These are phyloP conservation scores for Pseudomyrmex sp. DNA, from an alignment of 1,140 invertebrate genomes.

Conservation along the genomic window DNA sequence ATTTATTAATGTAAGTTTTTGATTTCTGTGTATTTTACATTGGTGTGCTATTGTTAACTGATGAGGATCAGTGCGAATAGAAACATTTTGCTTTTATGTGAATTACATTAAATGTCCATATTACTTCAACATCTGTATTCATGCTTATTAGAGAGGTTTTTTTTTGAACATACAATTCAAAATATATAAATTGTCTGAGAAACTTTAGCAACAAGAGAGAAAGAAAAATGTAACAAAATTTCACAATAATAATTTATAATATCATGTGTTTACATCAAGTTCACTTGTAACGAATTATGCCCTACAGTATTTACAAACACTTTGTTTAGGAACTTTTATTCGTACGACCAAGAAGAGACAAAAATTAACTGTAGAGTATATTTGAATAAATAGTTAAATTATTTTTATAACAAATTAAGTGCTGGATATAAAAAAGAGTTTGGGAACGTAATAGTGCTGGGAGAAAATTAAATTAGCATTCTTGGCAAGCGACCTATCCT, in stretches of 20 bases:
- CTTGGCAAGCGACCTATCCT: conserved; percentile 67
- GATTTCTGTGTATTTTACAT: no score
- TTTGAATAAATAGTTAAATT: conserved; percentile 31
- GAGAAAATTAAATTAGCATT: conserved; percentile 64
- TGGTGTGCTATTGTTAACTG: no score
- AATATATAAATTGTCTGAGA: background rate
- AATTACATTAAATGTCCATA: no score
- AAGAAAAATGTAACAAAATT: conserved; percentile 32
- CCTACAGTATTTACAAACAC: background rate
- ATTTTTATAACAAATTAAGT: conserved; percentile 50
- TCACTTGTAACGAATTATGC: background rate
- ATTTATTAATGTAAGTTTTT: no score
- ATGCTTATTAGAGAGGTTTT: no score
- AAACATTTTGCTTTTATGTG: no score
- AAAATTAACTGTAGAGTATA: conserved; percentile 14
- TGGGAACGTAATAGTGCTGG: conserved; percentile 52
- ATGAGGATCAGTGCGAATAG: no score
- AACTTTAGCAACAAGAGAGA: conserved; percentile 10
- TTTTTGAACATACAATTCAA: no score
- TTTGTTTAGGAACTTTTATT: conserved; percentile 35
- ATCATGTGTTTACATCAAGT: background rate
- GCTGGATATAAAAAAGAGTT: conserved; percentile 34
- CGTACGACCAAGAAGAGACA: conserved; percentile 19
- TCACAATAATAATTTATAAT: conserved; percentile 6
- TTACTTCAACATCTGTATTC: no score